Evolutionary conservation across 2,113 vertebrate species (phyloP), one percentile per base, ranked within the genome.

Genomic region (Sula dactylatra): DNA sequence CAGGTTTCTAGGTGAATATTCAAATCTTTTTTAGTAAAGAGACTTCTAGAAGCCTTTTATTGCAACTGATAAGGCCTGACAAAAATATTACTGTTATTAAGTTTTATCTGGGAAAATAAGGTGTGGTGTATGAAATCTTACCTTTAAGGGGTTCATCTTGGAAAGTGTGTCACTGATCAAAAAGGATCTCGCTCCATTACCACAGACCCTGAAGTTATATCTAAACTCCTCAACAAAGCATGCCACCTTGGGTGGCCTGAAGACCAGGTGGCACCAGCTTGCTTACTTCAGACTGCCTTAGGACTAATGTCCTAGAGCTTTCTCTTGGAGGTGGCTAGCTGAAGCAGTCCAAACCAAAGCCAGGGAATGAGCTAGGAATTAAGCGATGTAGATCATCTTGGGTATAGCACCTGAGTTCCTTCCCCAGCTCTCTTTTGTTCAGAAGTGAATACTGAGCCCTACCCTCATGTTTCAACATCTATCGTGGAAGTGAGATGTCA

Each of bases 361-460:
- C 14, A 40, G 11, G 20, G 18, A 90, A 76, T 13, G 5, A 67
- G 31, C 3, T 8, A 58, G 29, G 19, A 64, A 64, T 29, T 56
- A 62, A 82, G 32, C 0, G 0, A 44, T 16, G 16, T 27, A 58
- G 50, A 36, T 44, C 2, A 6, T 32, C 16, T 38, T 45, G 27
- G 8, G 6, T n/a, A 9, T 10, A 67, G 36, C 13, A 9, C 19
- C 55, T 78, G 42, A 78, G 15, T 2, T 84, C n/a, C 13, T 54
- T 62, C 16, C 31, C n/a, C 56, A 71, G 10, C 11, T 4, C 7
- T 26, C 42, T 78, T 77, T 42, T 22, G 5, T 50, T 58, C 16
- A 55, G 69, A 42, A 29, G 21, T 18, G 13, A 34, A 25, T 25
- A 44, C 21, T 16, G 54, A 69, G 19, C n/a, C 36, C 10, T 55